Percentiles rank a stretch among this genome's conserved stretches.
Evolutionary conservation across 2,797 vertebrate genomes (phyloP).

Genomic region (Semaprochilodus insignis): DNA sequence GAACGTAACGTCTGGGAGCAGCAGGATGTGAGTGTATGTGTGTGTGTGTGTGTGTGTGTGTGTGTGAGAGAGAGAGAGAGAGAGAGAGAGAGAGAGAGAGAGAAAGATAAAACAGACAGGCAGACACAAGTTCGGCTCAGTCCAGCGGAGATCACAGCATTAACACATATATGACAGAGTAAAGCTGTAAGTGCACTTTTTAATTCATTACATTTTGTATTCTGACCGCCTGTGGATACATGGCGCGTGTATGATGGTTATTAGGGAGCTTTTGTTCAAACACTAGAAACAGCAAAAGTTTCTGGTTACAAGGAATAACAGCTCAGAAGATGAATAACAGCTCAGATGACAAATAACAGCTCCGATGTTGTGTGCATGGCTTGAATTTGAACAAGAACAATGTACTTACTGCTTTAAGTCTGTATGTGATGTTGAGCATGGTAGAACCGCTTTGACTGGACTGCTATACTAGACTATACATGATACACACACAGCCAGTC

Average conservation of each 20-base stretch:
- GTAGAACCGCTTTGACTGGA: not conserved
- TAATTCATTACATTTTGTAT: not conserved
- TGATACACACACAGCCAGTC: not conserved
- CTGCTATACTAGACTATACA: not conserved
- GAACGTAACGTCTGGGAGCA: conserved; percentile 54
- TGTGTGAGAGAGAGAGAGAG: too few relatives aligned
- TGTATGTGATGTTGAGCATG: not conserved
- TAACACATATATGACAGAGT: conserved; percentile 42
- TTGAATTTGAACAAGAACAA: not conserved
- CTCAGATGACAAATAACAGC: too few relatives aligned
- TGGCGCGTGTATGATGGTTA: not conserved
- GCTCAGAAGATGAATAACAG: too few relatives aligned
- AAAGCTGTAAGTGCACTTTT: conserved; percentile 47
- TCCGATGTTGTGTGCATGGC: too few relatives aligned
- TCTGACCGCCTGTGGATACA: not conserved
- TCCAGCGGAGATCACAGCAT: not conserved
- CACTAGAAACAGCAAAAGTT: too few relatives aligned
- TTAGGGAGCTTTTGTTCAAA: not conserved
- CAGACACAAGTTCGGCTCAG: conserved; percentile 28
- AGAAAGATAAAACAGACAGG: conserved; percentile 33
- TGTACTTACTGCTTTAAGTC: not conserved
- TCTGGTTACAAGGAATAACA: too few relatives aligned
- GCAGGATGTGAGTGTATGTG: conserved; percentile 44
- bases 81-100: conserved; percentile 29
- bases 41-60: too few relatives aligned